Percentiles rank a stretch among this genome's conserved stretches.
These are phyloP conservation scores for Oryzias sinensis DNA, from an alignment of 2,797 vertebrate genomes.

Conservation along the genomic window DNA sequence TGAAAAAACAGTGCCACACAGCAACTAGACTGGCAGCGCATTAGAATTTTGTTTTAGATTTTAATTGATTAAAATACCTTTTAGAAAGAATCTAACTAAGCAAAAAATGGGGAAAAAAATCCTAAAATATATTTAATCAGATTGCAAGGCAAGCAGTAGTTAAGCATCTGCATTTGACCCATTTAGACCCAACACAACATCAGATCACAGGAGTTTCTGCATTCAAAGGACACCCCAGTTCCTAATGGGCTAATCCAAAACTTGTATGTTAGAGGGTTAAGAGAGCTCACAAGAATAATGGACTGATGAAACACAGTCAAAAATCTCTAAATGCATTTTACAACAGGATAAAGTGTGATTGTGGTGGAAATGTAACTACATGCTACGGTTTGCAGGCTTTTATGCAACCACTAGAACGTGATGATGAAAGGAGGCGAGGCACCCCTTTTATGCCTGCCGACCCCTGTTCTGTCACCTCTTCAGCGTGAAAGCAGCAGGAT, in stretches of 20 bases:
- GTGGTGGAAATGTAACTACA: conserved; percentile 64
- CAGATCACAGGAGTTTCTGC: conserved; percentile 3
- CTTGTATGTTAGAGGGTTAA: conserved; percentile 67
- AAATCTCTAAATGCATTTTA: conserved; percentile 67
- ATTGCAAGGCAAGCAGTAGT: conserved; percentile 25
- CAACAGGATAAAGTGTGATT: conserved; percentile 60
- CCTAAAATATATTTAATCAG: neutral
- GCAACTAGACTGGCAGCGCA: no score
- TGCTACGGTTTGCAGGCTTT: conserved; percentile 61
- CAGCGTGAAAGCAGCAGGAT: conserved; percentile 51
- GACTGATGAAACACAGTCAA: conserved; percentile 42
- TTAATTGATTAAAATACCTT: no score
- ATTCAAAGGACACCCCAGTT: conserved; percentile 13
- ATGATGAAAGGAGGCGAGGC: conserved; percentile 71
- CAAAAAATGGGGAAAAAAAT: no score
- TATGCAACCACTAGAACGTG: conserved; percentile 52
- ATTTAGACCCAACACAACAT: conserved; percentile 16
- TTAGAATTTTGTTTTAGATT: no score
- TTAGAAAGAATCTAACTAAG: no score
- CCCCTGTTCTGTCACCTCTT: conserved; percentile 54
- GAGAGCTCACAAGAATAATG: conserved; percentile 56
- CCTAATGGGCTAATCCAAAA: conserved; percentile 42
- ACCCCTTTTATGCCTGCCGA: conserved; percentile 44
- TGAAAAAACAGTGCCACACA: no score
- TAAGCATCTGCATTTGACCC: conserved; percentile 38